Evolutionary conservation across 1,140 invertebrate species (phyloP).

Genomic region (Philotrypesis tridentata): DNA sequence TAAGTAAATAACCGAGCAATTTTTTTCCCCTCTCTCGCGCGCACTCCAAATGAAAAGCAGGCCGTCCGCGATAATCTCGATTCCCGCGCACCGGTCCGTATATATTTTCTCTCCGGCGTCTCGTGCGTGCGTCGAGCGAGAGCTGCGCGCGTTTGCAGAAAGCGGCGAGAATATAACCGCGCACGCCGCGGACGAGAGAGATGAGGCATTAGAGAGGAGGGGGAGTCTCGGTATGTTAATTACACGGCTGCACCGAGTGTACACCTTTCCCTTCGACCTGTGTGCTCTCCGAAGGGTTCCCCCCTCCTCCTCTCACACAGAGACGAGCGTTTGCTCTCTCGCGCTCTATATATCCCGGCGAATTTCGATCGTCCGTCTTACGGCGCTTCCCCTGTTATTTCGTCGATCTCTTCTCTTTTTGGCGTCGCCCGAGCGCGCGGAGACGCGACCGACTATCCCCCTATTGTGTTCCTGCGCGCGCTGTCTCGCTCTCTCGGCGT

Average conservation of each 20-base stretch:
- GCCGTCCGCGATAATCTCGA: conserved; percentile 4
- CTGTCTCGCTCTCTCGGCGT: not conserved
- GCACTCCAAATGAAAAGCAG: conserved; percentile 15
- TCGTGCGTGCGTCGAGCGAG: not conserved
- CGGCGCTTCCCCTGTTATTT: conserved; percentile 1
- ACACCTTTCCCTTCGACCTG: not conserved
- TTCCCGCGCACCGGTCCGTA: not conserved
- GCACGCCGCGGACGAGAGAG: conserved; percentile 34
- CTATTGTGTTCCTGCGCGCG: not conserved
- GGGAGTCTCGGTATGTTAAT: conserved; percentile 72
- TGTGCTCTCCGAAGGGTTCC: conserved; percentile 58
- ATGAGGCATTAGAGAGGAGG: conserved; percentile 22
- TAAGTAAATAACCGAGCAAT: conserved; percentile 19
- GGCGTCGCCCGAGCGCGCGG: not conserved
- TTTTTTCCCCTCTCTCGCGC: not conserved
- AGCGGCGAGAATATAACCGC: conserved; percentile 1
- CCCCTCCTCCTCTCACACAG: conserved; percentile 52
- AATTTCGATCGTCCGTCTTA: conserved; percentile 33
- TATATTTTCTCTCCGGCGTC: not conserved
- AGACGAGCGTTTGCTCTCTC: conserved; percentile 48
- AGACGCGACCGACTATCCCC: not conserved
- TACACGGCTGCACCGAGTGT: conserved; percentile 57
- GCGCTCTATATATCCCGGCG: conserved; percentile 16
- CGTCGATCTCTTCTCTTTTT: not conserved
- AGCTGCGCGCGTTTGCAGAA: not conserved